These are phyloP conservation scores for Ctenopoma kingsleyae DNA, from an alignment of 2,797 vertebrate species.

Conservation along the genomic window DNA sequence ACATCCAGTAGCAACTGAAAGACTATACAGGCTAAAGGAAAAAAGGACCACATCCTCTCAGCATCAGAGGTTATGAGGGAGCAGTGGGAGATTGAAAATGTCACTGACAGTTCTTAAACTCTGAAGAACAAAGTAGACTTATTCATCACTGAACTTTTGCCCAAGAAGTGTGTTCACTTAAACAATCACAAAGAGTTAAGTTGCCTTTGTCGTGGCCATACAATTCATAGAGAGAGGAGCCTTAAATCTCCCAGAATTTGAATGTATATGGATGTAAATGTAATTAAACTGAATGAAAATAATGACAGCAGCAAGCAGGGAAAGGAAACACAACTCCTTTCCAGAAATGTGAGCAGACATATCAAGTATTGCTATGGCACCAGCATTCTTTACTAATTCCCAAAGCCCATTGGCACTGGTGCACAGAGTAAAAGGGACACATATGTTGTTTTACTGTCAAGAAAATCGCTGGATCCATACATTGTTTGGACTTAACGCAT, in stretches of 20 bases:
- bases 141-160: conserved; percentile 76
- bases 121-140: conserved; percentile 76
- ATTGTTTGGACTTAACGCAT: conserved; percentile 84
- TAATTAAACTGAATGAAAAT: conserved; percentile 60
- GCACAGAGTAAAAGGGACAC: conserved; percentile 58
- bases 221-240: conserved; percentile 38
- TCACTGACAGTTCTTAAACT: conserved; percentile 70
- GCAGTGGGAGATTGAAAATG: conserved; percentile 64
- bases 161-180: conserved; percentile 56
- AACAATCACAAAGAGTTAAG: conserved; percentile 64
- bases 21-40: conserved; percentile 68
- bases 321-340: conserved; percentile 58
- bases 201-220: conserved; percentile 42
- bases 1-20: conserved; percentile 68
- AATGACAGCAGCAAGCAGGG: conserved; percentile 43
- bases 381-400: conserved; percentile 72
- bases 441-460: conserved; percentile 74
- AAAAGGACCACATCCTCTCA: conserved; percentile 75
- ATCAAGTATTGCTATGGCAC: conserved; percentile 59
- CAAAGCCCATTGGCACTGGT: conserved; percentile 63
- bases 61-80: conserved; percentile 74
- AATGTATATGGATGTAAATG: conserved; percentile 50
- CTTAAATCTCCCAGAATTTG: conserved; percentile 37
- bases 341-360: conserved; percentile 64
- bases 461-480: conserved; percentile 81